Evolutionary conservation across 2,888 invertebrate species (phyloP).

Genomic region (Nebria brevicollis): DNA sequence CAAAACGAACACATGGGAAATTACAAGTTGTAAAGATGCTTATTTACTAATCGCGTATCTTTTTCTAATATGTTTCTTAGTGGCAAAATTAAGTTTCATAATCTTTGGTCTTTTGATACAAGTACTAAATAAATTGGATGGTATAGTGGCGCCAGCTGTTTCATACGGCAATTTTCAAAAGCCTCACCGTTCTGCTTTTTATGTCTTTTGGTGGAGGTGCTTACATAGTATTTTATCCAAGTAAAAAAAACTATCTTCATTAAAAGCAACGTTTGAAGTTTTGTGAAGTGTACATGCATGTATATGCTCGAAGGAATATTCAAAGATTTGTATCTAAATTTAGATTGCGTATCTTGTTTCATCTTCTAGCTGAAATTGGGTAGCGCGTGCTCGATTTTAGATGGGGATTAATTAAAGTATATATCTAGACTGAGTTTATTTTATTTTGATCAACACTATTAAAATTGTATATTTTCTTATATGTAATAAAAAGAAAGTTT

Average conservation of each 20-base stretch:
- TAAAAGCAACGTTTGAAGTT: neutral
- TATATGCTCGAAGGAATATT: neutral
- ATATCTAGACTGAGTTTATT: neutral
- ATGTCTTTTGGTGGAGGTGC: neutral
- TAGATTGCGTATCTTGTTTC: neutral
- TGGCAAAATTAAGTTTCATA: neutral
- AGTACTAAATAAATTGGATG: neutral
- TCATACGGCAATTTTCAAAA: neutral
- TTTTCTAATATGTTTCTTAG: neutral
- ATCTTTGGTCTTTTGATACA: neutral
- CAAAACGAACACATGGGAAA: neutral
- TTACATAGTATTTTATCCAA: neutral
- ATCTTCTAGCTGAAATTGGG: neutral
- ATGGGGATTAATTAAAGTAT: neutral
- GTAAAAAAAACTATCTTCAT: conserved; percentile 1
- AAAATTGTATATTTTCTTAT: neutral
- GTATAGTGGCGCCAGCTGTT: neutral
- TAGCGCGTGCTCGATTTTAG: neutral
- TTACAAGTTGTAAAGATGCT: neutral
- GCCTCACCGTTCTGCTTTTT: neutral
- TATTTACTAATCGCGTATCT: neutral
- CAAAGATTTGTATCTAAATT: conserved; percentile 1
- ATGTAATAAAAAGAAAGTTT: no score
- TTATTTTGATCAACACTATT: neutral
- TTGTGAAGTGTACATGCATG: neutral